phyloP scores from a whole-genome alignment of 2,888 invertebrate genomes.

The Yponomeuta plumbellus region DNA sequence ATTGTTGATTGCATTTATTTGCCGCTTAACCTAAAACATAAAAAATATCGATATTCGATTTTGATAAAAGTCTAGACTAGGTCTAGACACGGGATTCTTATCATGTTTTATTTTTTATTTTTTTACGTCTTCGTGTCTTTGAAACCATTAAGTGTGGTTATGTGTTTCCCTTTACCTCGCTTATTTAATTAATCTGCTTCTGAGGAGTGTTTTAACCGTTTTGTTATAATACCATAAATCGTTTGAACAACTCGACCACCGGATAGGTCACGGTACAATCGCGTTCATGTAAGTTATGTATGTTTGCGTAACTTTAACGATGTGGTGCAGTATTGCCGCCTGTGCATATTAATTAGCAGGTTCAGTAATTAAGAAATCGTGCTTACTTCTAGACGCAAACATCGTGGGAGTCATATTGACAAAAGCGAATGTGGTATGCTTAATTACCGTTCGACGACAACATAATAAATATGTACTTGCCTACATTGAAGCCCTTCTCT shows the following conservation, averaged over 20 bases:
- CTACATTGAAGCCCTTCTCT: neutral
- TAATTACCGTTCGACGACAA: neutral
- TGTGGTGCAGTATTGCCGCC: conserved; percentile 8
- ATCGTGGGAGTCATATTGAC: conserved; percentile 22
- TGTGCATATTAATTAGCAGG: conserved; percentile 25
- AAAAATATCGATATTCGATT: too few relatives aligned
- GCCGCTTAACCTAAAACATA: too few relatives aligned
- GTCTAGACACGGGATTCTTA: too few relatives aligned
- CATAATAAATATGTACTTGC: neutral
- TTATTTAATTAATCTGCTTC: too few relatives aligned
- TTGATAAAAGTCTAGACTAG: too few relatives aligned
- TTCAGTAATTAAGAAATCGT: conserved; percentile 25
- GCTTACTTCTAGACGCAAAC: conserved; percentile 20
- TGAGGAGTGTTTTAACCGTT: neutral
- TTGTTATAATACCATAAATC: too few relatives aligned
- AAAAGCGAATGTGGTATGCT: conserved; percentile 4
- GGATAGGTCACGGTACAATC: neutral
- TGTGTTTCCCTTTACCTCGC: too few relatives aligned
- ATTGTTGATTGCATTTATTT: too few relatives aligned
- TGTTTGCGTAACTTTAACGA: conserved; percentile 5
- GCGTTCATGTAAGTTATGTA: neutral
- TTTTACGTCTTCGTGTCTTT: too few relatives aligned
- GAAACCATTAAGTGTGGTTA: too few relatives aligned
- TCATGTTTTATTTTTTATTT: too few relatives aligned
- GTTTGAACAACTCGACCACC: neutral